A percentile compares a stretch with the other conserved stretches of the same genome.
Conservation (phyloP, 2,113 vertebrate species). For the Cnemophilus loriae region DNA sequence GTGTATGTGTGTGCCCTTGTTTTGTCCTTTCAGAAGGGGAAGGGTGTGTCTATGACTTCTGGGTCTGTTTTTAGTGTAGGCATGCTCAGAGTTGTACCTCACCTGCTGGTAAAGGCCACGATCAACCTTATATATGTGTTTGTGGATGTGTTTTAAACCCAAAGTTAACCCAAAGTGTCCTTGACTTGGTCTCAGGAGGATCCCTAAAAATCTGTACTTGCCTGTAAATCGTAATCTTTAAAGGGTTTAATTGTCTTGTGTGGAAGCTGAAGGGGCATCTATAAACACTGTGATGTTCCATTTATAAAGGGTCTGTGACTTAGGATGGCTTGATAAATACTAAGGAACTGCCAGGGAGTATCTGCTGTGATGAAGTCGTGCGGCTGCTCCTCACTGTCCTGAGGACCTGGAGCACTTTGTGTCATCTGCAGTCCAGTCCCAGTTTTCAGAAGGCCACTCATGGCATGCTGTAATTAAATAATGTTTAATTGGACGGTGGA, state of each 20-base stretch:
- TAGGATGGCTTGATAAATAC: not conserved
- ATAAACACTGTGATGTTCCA: not conserved
- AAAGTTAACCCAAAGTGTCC: not conserved
- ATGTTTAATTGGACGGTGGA: not conserved
- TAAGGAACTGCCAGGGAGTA: not conserved
- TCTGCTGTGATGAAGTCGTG: not conserved
- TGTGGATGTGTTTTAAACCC: not conserved
- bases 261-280: not conserved
- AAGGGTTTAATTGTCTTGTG: not conserved
- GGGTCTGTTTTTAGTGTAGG: not conserved
- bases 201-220: not conserved
- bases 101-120: not conserved
- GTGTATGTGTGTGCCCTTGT: accelerated
- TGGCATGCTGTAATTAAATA: not conserved
- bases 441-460: not conserved
- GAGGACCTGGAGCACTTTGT: not conserved
- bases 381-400: not conserved
- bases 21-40: not conserved
- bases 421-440: not conserved
- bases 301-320: not conserved
- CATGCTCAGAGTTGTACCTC: not conserved
- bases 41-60: not conserved
- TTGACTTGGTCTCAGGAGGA: not conserved
- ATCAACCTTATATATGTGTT: not conserved
- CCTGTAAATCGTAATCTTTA: not conserved